These are phyloP conservation scores for Pipra filicauda DNA, from an alignment of 2,113 vertebrate species.

Conservation along the genomic window DNA sequence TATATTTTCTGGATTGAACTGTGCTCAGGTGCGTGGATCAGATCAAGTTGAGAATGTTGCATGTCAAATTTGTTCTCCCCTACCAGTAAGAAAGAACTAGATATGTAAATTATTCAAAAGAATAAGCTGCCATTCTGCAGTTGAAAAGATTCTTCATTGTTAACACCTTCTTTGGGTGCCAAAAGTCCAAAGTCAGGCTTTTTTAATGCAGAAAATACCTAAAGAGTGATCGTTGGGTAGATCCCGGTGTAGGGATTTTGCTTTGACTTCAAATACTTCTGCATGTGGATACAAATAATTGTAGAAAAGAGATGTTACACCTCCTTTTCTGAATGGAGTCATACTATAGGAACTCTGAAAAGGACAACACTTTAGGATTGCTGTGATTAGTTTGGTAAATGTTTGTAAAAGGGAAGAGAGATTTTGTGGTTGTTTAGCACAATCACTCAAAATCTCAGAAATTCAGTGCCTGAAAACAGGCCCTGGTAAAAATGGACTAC, in stretches of 20 bases:
- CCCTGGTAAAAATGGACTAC: not conserved
- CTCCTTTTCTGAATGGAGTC: not conserved
- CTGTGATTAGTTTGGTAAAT: not conserved
- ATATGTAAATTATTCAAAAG: not conserved
- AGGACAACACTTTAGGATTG: not conserved
- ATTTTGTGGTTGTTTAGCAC: not conserved
- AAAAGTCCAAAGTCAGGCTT: not conserved
- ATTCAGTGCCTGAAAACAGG: not conserved
- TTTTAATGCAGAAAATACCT: not conserved
- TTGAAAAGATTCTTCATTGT: not conserved
- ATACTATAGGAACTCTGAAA: not conserved
- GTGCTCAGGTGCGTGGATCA: not conserved
- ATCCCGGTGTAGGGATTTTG: not conserved
- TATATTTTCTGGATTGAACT: not conserved
- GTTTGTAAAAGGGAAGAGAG: not conserved
- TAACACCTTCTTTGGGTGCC: not conserved
- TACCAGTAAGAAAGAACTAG: not conserved
- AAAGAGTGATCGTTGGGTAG: not conserved
- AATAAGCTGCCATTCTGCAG: not conserved
- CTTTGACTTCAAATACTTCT: not conserved
- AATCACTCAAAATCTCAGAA: not conserved
- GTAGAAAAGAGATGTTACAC: not conserved
- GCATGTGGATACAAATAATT: not conserved
- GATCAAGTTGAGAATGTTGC: not conserved
- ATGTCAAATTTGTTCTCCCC: not conserved